Evolutionary conservation across 2,113 vertebrate species (phyloP).

Genomic region (Cephalopterus ornatus): DNA sequence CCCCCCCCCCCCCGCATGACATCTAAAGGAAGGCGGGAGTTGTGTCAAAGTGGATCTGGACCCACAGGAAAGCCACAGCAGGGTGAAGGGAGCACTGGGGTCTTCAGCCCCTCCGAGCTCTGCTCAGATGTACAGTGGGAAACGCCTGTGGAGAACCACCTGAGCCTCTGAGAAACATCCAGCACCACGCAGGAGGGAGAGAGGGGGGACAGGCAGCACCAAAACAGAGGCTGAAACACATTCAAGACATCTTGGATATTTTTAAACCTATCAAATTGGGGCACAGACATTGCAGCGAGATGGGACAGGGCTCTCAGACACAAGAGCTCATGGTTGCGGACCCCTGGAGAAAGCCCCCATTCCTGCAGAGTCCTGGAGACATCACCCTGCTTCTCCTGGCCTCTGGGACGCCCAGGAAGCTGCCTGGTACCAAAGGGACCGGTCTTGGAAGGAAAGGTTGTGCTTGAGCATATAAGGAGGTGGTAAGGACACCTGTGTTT

Average conservation of each 20-base stretch:
- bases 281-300: neutral
- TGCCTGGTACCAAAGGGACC: neutral
- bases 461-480: neutral
- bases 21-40: neutral
- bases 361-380: neutral
- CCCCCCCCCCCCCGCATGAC: neutral
- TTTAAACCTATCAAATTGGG: neutral
- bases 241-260: neutral
- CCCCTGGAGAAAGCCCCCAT: neutral
- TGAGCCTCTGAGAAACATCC: conserved; percentile 21
- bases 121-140: neutral
- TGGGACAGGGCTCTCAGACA: neutral
- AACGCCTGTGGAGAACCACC: neutral
- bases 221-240: neutral
- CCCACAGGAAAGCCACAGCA: neutral
- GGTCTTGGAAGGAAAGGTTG: neutral
- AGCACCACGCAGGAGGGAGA: neutral
- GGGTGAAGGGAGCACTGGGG: neutral
- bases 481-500: neutral
- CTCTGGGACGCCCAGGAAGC: neutral
- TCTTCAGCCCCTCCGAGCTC: neutral
- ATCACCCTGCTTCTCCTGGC: neutral
- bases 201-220: neutral
- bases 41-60: neutral
- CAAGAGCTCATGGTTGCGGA: neutral